Conservation (phyloP, 2,888 invertebrate species). For the Anoplius nigerrimus region DNA sequence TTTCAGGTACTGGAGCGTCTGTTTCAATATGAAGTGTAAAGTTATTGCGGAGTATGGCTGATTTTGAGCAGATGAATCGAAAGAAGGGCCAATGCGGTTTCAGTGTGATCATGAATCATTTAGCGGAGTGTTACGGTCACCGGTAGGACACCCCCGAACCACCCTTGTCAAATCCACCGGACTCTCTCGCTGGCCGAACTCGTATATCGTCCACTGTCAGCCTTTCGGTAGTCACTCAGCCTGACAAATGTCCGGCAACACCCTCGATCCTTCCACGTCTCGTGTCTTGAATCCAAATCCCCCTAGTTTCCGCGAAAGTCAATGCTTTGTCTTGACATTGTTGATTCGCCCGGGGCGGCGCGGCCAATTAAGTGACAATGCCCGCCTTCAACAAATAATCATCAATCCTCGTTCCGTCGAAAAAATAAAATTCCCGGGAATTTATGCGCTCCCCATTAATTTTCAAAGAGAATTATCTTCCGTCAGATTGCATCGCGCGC, state of each 20-base stretch:
- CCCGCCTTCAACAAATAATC: too few species aligned
- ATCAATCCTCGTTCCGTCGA: too few species aligned
- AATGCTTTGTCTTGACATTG: slow-evolving; percentile 5
- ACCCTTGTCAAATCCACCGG: slow-evolving; percentile 62
- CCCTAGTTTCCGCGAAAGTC: slow-evolving; percentile 1
- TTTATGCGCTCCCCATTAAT: too few species aligned
- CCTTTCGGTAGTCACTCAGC: slow-evolving; percentile 39
- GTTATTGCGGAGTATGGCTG: too few species aligned
- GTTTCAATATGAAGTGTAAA: too few species aligned
- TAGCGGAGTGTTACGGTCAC: slow-evolving; percentile 43
- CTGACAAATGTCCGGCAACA: slow-evolving; percentile 63
- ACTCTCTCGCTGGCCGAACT: slow-evolving; percentile 55
- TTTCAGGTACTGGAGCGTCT: too few species aligned
- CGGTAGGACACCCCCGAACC: slow-evolving; percentile 56
- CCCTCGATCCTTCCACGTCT: slow-evolving; percentile 40
- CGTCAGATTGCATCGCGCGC: too few species aligned
- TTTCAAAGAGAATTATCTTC: too few species aligned
- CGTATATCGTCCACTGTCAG: slow-evolving; percentile 56
- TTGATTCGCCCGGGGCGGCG: too few species aligned
- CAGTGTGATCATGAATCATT: slow-evolving; percentile 56
- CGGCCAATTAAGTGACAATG: too few species aligned
- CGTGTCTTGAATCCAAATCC: slow-evolving; percentile 51
- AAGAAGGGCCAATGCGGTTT: slow-evolving; percentile 3
- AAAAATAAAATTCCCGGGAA: too few species aligned
- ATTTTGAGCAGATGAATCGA: too few species aligned